Conservation (phyloP, 2,888 invertebrate genomes). For the Limenitis camilla region DNA sequence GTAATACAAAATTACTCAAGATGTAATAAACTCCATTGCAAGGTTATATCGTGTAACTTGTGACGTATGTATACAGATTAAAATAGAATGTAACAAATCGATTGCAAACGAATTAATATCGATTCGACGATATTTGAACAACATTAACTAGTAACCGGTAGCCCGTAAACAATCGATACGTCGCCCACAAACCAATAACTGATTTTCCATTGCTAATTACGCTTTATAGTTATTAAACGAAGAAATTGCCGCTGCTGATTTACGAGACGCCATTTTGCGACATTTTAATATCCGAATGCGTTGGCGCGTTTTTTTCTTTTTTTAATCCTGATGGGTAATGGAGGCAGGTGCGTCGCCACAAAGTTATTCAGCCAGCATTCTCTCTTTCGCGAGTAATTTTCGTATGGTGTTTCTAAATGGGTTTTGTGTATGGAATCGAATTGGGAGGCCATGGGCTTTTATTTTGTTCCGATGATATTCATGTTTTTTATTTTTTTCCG, state of each 20-base stretch:
- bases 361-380: constrained; percentile 47
- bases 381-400: constrained; percentile 49
- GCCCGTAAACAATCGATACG: constrained; percentile 56
- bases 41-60: too few species aligned
- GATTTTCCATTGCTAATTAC: constrained; percentile 67
- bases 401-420: constrained; percentile 45
- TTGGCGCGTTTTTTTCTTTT: constrained; percentile 48
- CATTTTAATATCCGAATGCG: constrained; percentile 64
- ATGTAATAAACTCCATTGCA: too few species aligned
- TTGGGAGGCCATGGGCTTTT: constrained; percentile 34
- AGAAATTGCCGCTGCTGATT: constrained; percentile 67
- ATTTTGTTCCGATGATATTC: constrained; percentile 12
- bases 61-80: constrained; percentile 10
- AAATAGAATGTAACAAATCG: constrained; percentile 44
- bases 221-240: constrained; percentile 64
- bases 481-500: constrained; percentile 6
- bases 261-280: constrained; percentile 64
- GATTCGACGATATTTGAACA: constrained; percentile 25
- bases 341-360: constrained; percentile 55
- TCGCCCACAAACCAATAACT: constrained; percentile 37
- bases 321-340: constrained; percentile 53
- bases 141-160: constrained; percentile 28
- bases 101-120: constrained; percentile 34
- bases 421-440: constrained; percentile 44
- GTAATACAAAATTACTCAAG: too few species aligned